phyloP scores from a whole-genome alignment of 2,888 invertebrate genomes.

The Strigamia crassipes region DNA sequence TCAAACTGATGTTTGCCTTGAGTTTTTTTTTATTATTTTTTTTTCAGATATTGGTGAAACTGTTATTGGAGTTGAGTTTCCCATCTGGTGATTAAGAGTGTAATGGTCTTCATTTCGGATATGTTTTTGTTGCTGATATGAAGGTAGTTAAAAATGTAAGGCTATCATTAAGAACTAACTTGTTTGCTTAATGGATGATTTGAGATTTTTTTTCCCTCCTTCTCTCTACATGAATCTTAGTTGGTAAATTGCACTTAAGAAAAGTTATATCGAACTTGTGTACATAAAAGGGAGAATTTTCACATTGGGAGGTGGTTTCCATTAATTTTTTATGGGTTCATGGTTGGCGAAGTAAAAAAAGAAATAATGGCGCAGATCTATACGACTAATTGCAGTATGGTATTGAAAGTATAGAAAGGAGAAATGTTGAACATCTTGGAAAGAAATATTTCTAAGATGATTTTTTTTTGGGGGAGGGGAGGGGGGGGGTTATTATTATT shows the following conservation, averaged over 20 bases:
- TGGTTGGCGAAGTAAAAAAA: background rate
- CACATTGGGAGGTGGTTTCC: slow-evolving; percentile 23
- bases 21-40: background rate
- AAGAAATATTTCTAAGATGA: no score
- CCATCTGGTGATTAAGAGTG: slow-evolving; percentile 36
- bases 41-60: slow-evolving; percentile 31
- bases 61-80: slow-evolving; percentile 42
- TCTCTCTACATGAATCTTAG: slow-evolving; percentile 4
- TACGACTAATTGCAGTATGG: background rate
- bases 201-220: slow-evolving; percentile 27
- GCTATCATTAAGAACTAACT: slow-evolving; percentile 38
- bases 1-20: slow-evolving; percentile 32
- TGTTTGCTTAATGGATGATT: slow-evolving; percentile 40
- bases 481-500: no score
- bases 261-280: slow-evolving; percentile 23
- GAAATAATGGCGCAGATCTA: background rate
- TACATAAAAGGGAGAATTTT: slow-evolving; percentile 35
- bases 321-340: slow-evolving; percentile 29
- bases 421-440: background rate
- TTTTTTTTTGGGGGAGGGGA: no score
- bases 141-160: slow-evolving; percentile 40
- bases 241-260: slow-evolving; percentile 25
- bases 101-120: slow-evolving; percentile 38
- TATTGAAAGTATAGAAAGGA: background rate
- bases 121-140: slow-evolving; percentile 41